These are phyloP conservation scores for Tyria jacobaeae DNA, from an alignment of 2,888 invertebrate genomes.

Conservation along the genomic window DNA sequence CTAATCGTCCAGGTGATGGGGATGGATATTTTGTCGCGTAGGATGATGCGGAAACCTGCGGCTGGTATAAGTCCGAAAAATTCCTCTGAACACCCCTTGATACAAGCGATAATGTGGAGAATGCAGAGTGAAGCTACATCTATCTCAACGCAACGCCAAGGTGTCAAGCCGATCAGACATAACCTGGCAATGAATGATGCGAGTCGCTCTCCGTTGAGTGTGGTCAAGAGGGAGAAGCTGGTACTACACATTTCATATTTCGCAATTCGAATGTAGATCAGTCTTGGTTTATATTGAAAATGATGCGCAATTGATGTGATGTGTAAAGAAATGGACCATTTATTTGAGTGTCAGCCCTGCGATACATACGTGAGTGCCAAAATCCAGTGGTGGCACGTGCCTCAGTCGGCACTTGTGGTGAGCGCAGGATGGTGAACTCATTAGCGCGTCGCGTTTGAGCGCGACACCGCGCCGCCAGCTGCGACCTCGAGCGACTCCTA, in stretches of 20 bases:
- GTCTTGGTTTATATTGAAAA: not conserved
- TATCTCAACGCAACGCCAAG: too few species aligned
- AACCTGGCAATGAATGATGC: too few species aligned
- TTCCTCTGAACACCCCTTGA: too few species aligned
- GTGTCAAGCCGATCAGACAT: too few species aligned
- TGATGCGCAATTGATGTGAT: not conserved
- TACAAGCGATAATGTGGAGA: too few species aligned
- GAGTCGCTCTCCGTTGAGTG: too few species aligned
- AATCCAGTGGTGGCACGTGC: conserved; percentile 54
- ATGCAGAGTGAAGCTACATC: too few species aligned
- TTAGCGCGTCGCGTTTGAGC: conserved; percentile 50
- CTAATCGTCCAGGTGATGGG: too few species aligned
- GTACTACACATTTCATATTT: not conserved
- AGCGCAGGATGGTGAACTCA: conserved; percentile 51
- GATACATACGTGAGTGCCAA: conserved; percentile 46
- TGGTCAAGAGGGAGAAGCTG: too few species aligned
- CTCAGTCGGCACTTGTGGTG: conserved; percentile 46
- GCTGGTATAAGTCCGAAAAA: too few species aligned
- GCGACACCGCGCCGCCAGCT: conserved; percentile 20
- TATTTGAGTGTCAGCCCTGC: conserved; percentile 31
- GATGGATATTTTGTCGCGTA: too few species aligned
- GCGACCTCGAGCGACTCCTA: conserved; percentile 17
- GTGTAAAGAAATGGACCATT: not conserved
- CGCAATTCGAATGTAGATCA: not conserved
- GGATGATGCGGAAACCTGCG: too few species aligned